Evolutionary conservation across 2,888 invertebrate genomes (phyloP).

Genomic region (Drosophila kuntzei): DNA sequence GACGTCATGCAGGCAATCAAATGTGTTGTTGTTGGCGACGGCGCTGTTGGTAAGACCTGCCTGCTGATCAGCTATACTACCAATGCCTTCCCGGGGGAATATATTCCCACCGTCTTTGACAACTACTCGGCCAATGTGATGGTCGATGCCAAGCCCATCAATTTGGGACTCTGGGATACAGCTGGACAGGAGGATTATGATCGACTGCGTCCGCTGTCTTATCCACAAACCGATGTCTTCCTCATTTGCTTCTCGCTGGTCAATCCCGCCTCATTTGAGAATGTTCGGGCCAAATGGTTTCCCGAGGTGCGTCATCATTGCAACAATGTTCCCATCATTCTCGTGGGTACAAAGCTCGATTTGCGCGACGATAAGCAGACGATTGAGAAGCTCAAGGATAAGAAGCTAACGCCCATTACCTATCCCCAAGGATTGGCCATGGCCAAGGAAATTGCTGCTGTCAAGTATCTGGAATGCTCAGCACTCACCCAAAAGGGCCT

Average conservation of each 20-base stretch:
- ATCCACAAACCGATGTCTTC: slow-evolving; percentile 84
- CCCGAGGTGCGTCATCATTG: slow-evolving; percentile 85
- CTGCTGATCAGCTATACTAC: slow-evolving; percentile 84
- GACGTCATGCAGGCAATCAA: slow-evolving; percentile 84
- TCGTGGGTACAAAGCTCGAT: slow-evolving; percentile 84
- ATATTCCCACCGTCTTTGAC: slow-evolving; percentile 84
- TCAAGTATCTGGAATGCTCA: slow-evolving; percentile 84
- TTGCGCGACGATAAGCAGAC: slow-evolving; percentile 84
- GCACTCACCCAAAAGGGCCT: slow-evolving; percentile 84
- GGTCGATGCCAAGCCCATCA: slow-evolving; percentile 85
- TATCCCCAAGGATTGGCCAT: slow-evolving; percentile 84
- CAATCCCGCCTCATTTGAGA: slow-evolving; percentile 84
- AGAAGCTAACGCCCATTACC: slow-evolving; percentile 84
- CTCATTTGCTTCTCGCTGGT: slow-evolving; percentile 84
- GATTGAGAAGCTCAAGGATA: slow-evolving; percentile 84
- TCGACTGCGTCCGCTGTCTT: slow-evolving; percentile 83
- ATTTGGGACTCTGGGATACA: slow-evolving; percentile 84
- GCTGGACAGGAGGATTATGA: slow-evolving; percentile 85
- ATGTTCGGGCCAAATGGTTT: slow-evolving; percentile 84
- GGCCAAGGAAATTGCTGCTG: slow-evolving; percentile 84
- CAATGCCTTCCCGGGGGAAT: slow-evolving; percentile 84
- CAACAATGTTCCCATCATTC: slow-evolving; percentile 84
- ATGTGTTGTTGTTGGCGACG: slow-evolving; percentile 85
- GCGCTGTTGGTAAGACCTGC: slow-evolving; percentile 84
- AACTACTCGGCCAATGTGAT: slow-evolving; percentile 85